These are phyloP conservation scores for Listrodromus nycthemerus DNA, from an alignment of 2,888 invertebrate species.

Conservation along the genomic window DNA sequence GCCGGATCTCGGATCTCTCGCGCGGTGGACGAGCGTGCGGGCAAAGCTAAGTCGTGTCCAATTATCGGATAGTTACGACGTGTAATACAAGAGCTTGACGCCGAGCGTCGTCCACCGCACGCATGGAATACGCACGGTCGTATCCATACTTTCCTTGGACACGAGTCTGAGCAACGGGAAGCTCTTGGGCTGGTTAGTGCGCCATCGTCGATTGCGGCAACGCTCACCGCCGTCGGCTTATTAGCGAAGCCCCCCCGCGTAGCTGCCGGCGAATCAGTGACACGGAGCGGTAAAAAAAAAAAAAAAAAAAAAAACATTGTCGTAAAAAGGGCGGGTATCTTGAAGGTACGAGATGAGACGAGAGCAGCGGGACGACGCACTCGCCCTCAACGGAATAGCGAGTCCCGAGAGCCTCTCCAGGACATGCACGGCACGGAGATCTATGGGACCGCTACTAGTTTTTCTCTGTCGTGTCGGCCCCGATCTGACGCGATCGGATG, in stretches of 20 bases:
- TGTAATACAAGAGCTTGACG: constrained; percentile 76
- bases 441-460: constrained; percentile 81
- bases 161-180: background rate
- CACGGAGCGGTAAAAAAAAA: constrained; percentile 57
- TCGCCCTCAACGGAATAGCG: constrained; percentile 34
- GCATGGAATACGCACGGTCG: constrained; percentile 58
- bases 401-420: constrained; percentile 21
- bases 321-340: constrained; percentile 44
- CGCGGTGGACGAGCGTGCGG: constrained; percentile 16
- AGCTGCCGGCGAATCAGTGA: constrained; percentile 67
- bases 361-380: constrained; percentile 48
- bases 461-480: constrained; percentile 71
- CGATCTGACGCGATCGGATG: constrained; percentile 77
- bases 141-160: background rate
- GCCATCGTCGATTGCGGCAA: constrained; percentile 28
- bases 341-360: constrained; percentile 51
- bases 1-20: constrained; percentile 5
- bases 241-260: constrained; percentile 73
- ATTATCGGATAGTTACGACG: constrained; percentile 76
- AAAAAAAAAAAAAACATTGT: constrained; percentile 21
- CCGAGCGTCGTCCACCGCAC: constrained; percentile 51
- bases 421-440: constrained; percentile 71
- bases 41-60: constrained; percentile 75
- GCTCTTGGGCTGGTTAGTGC: constrained; percentile 20
- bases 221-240: constrained; percentile 64